Evolutionary conservation across 2,797 vertebrate genomes (phyloP), one percentile per base, ranked within the genome.

Genomic region (Melanotaenia trifasciata): DNA sequence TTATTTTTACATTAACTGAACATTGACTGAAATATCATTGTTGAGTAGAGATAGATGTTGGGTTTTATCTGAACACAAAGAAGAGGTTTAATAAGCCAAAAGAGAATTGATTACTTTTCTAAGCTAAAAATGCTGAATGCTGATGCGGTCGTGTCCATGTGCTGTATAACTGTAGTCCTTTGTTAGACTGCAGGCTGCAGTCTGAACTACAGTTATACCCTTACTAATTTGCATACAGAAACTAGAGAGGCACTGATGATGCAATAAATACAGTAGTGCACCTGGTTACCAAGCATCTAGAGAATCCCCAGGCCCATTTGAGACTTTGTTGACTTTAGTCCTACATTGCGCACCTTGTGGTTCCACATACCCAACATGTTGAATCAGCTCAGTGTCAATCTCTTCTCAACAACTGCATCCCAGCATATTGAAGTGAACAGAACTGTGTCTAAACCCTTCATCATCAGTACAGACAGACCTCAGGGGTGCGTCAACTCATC

Each of bases 31-130:
- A 40, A 5, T 0, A 1, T 33, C 28, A n/a, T 22, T 22, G 14
- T 33, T 16, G 43, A 45, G n/a, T 47, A 53, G 18, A 57, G 32
- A 24, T 22, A 12, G 14, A 58, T 30, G 51, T 26, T 22, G 35
- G 28, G 10, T 43, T 43, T 43, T 1, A 43, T 14, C 38, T 16
- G 38, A 43, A 16, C 14, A 4, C 38, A 43, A 43, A 43, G 13
- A 43, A 16, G 40, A 43, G 4, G 40, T 16, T 40, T 18, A 5
- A 18, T 45, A 16, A 43, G 32, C 74, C 4, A 14, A 36, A 33
- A 16, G 54, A 58, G 59, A 30, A 47, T 36, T 11, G 50, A 64
- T 67, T 40, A 33, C 24, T 14, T 33, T 57, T 45, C 40, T 45
- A 12, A 32, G 35, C 9, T 30, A 63, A 63, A 36, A 30, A 40